Evolutionary conservation across 2,888 invertebrate species (phyloP), one percentile per base, ranked within the genome.

Genomic region (Plagiodera versicolora): DNA sequence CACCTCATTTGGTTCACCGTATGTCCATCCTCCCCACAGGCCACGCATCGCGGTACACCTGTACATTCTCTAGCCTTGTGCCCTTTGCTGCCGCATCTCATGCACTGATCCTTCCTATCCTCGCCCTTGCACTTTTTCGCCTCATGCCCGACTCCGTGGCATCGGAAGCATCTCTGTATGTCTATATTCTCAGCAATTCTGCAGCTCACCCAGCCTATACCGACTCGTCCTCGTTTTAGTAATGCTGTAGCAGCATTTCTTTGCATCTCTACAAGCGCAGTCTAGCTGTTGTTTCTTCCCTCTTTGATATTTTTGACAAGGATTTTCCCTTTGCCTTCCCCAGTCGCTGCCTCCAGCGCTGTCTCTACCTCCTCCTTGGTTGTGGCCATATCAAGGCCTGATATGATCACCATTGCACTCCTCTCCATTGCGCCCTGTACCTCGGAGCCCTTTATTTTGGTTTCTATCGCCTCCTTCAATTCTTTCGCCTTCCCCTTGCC

Each of bases 11-110:
- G 39, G 17, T 45, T 20, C 1, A 49, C n/a, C 19, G 39, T 48
- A 47, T 66, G 61, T 14, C 60, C 59, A 11, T 44, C 35, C 5
- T 18, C 19, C 10, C 17, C 44, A 51, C 61, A 63, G n/a, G n/a
- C n/a, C n/a, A n/a, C n/a, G n/a, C n/a, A n/a, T n/a, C n/a, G n/a
- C n/a, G n/a, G n/a, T n/a, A n/a, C n/a, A n/a, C n/a, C n/a, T 19
- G 8, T n/a, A 32, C 56, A 61, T 5, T 56, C 48, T n/a, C 32
- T 56, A 3, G 61, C 30, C 28, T 19, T 50, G 16, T 61, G 61
- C 1, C 48, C 52, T 9, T 17, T 30, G 19, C 24, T 46, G 1
- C 61, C 61, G 17, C 61, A 61, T 10, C 52, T 61, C n/a, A 44
- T 28, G 14, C 61, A 61, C 1, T 9, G 11, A 2, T 32, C 35